Percentiles rank a stretch among this genome's conserved stretches.
Conservation (phyloP, 2,888 invertebrate species). For the Drosophila yooni region DNA sequence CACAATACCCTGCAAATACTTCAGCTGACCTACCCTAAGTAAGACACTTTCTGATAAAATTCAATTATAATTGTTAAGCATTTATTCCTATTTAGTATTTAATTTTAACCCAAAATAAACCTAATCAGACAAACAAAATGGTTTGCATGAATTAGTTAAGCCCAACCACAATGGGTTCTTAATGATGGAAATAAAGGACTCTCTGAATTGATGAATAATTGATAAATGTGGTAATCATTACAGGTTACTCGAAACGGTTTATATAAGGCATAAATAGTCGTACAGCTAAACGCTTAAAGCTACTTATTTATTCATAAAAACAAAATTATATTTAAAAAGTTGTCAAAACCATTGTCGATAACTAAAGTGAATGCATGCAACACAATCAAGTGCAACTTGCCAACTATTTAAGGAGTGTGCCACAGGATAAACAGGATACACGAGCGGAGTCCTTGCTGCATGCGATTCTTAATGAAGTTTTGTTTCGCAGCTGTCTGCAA, state of each 20-base stretch:
- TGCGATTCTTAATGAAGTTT: constrained; percentile 49
- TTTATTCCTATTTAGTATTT: not conserved
- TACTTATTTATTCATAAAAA: not conserved
- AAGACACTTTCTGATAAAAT: not conserved
- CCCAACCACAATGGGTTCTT: not conserved
- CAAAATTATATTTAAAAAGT: not conserved
- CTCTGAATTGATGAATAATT: not conserved
- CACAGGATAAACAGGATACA: not conserved
- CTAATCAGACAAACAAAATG: not conserved
- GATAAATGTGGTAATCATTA: not conserved
- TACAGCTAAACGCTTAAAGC: not conserved
- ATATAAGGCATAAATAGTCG: not conserved
- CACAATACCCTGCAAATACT: constrained; percentile 16
- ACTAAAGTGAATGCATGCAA: not conserved
- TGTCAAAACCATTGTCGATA: not conserved
- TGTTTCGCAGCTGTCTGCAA: constrained; percentile 18
- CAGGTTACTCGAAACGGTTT: not conserved
- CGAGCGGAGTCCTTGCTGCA: constrained; percentile 11
- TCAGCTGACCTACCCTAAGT: not conserved
- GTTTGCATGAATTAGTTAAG: not conserved
- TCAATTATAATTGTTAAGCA: not conserved
- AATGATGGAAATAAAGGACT: not conserved
- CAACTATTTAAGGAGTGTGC: not conserved
- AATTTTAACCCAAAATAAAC: not conserved
- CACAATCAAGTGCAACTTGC: not conserved